A percentile compares a stretch with the other conserved stretches of the same genome.
Evolutionary conservation across 2,113 vertebrate species (phyloP).

Genomic region (Poicephalus meyeri): DNA sequence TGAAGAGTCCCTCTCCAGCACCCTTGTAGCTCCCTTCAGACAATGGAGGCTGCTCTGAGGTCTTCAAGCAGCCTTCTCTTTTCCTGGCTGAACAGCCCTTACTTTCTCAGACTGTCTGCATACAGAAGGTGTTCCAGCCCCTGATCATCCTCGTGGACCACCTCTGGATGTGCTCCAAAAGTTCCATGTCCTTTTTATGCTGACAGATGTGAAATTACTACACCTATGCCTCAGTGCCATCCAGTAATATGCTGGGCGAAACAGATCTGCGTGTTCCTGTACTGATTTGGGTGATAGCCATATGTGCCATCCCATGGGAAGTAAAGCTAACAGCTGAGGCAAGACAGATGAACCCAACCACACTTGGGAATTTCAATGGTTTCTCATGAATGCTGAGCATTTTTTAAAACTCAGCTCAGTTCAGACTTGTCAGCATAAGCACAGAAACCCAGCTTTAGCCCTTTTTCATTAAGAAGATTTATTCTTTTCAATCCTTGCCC

Average conservation of each 20-base stretch:
- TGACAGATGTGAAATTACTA: neutral
- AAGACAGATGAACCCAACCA: neutral
- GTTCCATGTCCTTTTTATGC: neutral
- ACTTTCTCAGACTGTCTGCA: neutral
- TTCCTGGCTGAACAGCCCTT: neutral
- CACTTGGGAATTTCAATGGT: neutral
- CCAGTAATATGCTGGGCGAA: neutral
- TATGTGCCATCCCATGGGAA: neutral
- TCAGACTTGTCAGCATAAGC: neutral
- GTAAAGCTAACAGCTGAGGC: neutral
- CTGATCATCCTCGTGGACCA: neutral
- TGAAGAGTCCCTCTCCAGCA: neutral
- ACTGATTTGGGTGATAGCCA: neutral
- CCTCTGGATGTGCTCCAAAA: neutral
- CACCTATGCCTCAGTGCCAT: neutral
- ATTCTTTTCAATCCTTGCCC: neutral
- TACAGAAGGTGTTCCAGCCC: neutral
- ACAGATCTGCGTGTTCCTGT: neutral
- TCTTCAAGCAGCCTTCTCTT: neutral
- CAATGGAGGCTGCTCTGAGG: neutral
- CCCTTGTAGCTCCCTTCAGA: neutral
- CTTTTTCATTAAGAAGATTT: slow-evolving; percentile 2
- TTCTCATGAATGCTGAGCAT: slow-evolving; percentile 10
- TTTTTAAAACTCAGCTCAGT: neutral
- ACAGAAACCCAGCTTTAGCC: neutral